Percentiles rank a stretch among this genome's conserved stretches.
Conservation (phyloP, 2,113 vertebrate species). For the Anser cygnoides region DNA sequence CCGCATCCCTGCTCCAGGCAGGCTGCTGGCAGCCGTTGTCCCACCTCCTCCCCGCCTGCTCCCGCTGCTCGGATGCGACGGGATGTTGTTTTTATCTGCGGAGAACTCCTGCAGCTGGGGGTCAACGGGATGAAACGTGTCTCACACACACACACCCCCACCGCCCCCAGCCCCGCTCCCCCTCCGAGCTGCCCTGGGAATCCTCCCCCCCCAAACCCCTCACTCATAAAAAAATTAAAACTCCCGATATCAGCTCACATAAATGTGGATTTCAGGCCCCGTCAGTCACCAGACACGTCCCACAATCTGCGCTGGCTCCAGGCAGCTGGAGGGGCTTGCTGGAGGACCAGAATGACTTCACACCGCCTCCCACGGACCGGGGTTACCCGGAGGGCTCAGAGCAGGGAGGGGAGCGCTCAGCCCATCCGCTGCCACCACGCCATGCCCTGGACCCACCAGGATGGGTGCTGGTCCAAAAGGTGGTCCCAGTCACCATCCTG, state of each 20-base stretch:
- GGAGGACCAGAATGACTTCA: conserved; percentile 66
- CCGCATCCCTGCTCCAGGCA: not conserved
- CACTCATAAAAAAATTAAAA: conserved; percentile 6
- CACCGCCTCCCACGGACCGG: not conserved
- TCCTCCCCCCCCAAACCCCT: not conserved
- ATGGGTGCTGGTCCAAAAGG: not conserved
- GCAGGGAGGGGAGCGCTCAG: fast-evolving
- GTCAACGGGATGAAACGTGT: not conserved
- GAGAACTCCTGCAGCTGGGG: conserved; percentile 39
- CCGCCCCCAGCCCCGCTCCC: not conserved
- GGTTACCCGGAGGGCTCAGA: conserved; percentile 39
- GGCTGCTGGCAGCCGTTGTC: not conserved
- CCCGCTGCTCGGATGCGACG: fast-evolving
- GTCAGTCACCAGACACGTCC: conserved; percentile 71
- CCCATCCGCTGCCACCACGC: not conserved
- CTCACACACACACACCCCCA: not conserved
- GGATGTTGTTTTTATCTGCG: not conserved
- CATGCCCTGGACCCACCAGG: not conserved
- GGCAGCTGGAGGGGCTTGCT: conserved; percentile 59
- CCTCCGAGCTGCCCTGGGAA: not conserved
- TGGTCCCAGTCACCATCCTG: fast-evolving
- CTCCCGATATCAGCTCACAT: conserved; percentile 59
- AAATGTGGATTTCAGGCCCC: conserved; percentile 45
- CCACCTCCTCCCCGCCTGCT: not conserved
- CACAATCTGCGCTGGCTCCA: conserved; percentile 64